Percentiles rank a stretch among this genome's conserved stretches.
These are phyloP conservation scores for Capreolus pygargus DNA, from an alignment of 2,113 vertebrate genomes.

Conservation along the genomic window DNA sequence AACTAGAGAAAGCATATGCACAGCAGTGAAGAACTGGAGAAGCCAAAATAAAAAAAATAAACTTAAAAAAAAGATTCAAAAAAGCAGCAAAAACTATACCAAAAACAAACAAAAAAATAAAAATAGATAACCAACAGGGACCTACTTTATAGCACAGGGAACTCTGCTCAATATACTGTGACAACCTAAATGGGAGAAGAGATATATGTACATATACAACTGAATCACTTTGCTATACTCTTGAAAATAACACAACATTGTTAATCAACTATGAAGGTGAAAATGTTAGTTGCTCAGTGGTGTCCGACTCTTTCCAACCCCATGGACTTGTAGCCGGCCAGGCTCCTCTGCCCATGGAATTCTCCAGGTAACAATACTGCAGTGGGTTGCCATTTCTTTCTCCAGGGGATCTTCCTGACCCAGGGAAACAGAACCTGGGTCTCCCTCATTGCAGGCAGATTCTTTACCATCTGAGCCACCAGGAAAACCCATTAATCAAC, in stretches of 20 bases:
- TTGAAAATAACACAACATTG: background rate
- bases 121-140: background rate
- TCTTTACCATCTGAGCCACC: background rate
- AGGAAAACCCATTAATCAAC: background rate
- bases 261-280: background rate
- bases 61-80: background rate
- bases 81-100: background rate
- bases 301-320: background rate
- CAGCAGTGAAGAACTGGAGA: background rate
- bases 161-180: background rate
- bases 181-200: background rate
- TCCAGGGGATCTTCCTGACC: background rate
- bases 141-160: background rate
- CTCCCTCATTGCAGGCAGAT: background rate
- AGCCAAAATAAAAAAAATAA: background rate
- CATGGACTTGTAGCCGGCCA: background rate
- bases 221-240: background rate
- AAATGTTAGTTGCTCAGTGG: background rate
- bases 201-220: background rate
- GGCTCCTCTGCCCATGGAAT: background rate
- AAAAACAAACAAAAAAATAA: background rate
- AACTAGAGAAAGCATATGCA: background rate
- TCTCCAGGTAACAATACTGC: background rate
- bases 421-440: background rate
- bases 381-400: background rate